Evolutionary conservation across 2,888 invertebrate species (phyloP).

Genomic region (Incurvaria masculella): DNA sequence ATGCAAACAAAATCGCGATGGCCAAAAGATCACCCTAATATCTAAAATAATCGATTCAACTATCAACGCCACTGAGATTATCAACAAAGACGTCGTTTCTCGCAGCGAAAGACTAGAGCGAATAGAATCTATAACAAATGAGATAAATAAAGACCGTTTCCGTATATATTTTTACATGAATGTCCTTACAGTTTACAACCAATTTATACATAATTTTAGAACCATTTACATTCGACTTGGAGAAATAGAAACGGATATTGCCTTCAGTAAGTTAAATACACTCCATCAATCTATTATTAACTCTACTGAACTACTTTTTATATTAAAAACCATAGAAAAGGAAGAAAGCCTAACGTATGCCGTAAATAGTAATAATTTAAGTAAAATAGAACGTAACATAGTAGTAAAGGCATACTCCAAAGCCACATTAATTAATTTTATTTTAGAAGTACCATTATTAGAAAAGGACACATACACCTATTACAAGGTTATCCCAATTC

Average conservation of each 20-base stretch:
- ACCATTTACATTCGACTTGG: conserved; percentile 9
- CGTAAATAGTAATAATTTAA: not conserved
- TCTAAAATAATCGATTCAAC: not conserved
- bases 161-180: not conserved
- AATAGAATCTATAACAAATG: not conserved
- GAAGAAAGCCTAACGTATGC: not conserved
- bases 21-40: not conserved
- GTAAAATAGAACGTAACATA: conserved; percentile 8
- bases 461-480: conserved; percentile 7
- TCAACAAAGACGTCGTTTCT: not conserved
- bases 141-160: not conserved
- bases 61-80: not conserved
- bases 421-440: not conserved
- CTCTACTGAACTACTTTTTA: not conserved
- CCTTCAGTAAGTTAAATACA: conserved; percentile 8
- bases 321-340: not conserved
- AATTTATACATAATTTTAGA: conserved; percentile 9
- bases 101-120: not conserved
- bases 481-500: conserved; percentile 7
- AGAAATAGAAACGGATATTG: conserved; percentile 12
- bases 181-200: not conserved
- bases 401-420: conserved; percentile 1
- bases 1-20: not conserved
- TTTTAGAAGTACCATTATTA: conserved; percentile 6
- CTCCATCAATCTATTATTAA: not conserved